A percentile compares a stretch with the other conserved stretches of the same genome.
Evolutionary conservation across 2,888 invertebrate species (phyloP).

Genomic region (Sarcophaga rosellei): DNA sequence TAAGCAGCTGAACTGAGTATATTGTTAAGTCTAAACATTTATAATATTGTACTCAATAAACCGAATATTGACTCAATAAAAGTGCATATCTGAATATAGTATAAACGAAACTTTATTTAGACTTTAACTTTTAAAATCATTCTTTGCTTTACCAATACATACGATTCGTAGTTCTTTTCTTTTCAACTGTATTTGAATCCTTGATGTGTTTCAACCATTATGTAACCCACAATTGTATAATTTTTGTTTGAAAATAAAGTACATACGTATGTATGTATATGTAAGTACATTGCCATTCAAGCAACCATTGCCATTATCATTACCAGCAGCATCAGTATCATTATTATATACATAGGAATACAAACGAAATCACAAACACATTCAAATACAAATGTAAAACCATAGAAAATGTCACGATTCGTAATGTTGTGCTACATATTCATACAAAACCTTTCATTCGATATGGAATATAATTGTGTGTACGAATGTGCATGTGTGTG

Average conservation of each 20-base stretch:
- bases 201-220: slow-evolving; percentile 13
- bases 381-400: slow-evolving; percentile 29
- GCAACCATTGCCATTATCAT: slow-evolving; percentile 3
- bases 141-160: not conserved
- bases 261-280: not conserved
- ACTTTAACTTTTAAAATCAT: too few relatives aligned
- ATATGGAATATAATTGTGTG: slow-evolving; percentile 7
- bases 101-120: too few relatives aligned
- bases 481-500: not conserved
- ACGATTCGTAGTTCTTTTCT: not conserved
- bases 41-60: too few relatives aligned
- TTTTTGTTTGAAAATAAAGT: not conserved
- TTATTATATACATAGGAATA: slow-evolving; percentile 2
- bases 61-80: too few relatives aligned
- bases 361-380: slow-evolving; percentile 6
- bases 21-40: too few relatives aligned
- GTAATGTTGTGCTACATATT: slow-evolving; percentile 29
- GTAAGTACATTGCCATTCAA: slow-evolving; percentile 21
- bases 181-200: not conserved
- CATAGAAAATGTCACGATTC: slow-evolving; percentile 54
- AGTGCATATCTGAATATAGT: too few relatives aligned
- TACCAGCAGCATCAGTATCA: not conserved
- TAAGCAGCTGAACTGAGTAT: too few relatives aligned
- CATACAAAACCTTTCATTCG: not conserved
- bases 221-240: slow-evolving; percentile 51